Conservation (phyloP, 2,797 vertebrate species). For the Capromys pilorides region DNA sequence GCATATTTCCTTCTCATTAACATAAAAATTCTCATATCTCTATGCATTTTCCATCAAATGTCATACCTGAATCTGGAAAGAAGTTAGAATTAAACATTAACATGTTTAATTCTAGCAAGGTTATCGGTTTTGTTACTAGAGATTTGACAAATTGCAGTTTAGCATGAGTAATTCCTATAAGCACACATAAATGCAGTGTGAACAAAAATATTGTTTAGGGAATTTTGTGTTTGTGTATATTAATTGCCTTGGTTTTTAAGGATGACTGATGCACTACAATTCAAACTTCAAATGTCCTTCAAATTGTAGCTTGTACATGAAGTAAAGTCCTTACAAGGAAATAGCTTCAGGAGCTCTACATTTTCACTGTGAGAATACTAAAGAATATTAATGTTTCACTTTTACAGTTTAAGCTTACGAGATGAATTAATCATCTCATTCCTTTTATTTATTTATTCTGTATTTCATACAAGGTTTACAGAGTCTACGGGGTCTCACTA, state of each 20-base stretch:
- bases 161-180: constrained; percentile 77
- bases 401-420: background rate
- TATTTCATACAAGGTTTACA: no score
- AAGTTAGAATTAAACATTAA: constrained; percentile 45
- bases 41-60: constrained; percentile 48
- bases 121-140: constrained; percentile 67
- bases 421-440: background rate
- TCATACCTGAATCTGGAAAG: constrained; percentile 41
- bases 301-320: background rate
- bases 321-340: constrained; percentile 57
- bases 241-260: constrained; percentile 56
- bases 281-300: constrained; percentile 69
- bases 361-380: background rate
- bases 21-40: background rate
- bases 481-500: no score
- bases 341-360: background rate
- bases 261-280: constrained; percentile 70
- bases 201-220: constrained; percentile 71
- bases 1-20: constrained; percentile 7
- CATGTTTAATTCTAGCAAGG: constrained; percentile 44
- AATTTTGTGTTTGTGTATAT: constrained; percentile 74
- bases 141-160: constrained; percentile 66
- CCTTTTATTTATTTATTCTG: no score
- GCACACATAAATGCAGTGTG: constrained; percentile 76
- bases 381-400: constrained; percentile 18